These are phyloP conservation scores for Lucilia cuprina DNA, from an alignment of 1,140 invertebrate genomes.

Conservation along the genomic window DNA sequence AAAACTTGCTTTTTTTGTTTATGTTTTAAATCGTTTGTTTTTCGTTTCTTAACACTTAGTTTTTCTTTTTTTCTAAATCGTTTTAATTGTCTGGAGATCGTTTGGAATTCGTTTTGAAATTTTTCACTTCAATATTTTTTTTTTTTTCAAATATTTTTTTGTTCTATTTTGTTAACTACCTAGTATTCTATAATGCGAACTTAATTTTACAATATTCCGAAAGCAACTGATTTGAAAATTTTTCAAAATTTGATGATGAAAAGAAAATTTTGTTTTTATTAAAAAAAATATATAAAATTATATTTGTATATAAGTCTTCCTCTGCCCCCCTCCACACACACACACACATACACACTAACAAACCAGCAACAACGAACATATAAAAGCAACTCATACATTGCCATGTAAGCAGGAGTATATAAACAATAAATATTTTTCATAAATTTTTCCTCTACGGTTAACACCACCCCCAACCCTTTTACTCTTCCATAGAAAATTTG, in stretches of 20 bases:
- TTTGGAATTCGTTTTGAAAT: constrained; percentile 42
- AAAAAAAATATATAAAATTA: constrained; percentile 12
- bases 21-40: background rate
- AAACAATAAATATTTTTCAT: background rate
- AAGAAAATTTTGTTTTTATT: constrained; percentile 27
- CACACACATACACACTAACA: background rate
- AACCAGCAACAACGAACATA: background rate
- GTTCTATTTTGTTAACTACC: constrained; percentile 41
- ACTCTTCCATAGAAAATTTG: background rate
- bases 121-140: background rate
- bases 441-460: background rate
- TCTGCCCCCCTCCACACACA: background rate
- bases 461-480: background rate
- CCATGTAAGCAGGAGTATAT: background rate
- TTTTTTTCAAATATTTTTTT: constrained; percentile 28
- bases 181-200: constrained; percentile 49
- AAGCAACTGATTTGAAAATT: constrained; percentile 58
- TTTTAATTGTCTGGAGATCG: constrained; percentile 47
- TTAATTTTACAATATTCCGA: constrained; percentile 63
- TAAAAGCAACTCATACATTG: background rate
- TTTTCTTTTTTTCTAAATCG: constrained; percentile 19
- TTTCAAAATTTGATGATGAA: constrained; percentile 38
- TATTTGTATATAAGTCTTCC: background rate
- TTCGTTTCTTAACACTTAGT: constrained; percentile 34
- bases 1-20: constrained; percentile 5